phyloP scores from a whole-genome alignment of 23 tunicate genomes.

The Trididemnum miniatum region DNA sequence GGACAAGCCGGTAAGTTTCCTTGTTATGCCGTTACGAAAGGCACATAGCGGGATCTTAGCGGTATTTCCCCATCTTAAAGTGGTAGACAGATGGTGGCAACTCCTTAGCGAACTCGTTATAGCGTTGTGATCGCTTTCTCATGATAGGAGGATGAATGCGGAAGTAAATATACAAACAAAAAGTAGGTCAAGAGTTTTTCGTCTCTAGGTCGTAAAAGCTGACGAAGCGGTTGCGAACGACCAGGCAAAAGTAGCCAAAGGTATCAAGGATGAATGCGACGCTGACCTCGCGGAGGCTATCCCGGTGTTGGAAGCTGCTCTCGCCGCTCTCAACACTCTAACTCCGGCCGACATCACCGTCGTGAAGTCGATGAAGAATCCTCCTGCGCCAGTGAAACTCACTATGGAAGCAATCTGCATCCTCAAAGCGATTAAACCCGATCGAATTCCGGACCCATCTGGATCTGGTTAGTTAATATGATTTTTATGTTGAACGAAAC shows the following conservation, averaged over 20 bases:
- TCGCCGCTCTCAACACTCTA: constrained; percentile 84
- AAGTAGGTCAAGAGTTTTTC: too few relatives aligned
- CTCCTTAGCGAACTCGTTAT: too few relatives aligned
- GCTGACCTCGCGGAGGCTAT: constrained; percentile 98
- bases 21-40: too few relatives aligned
- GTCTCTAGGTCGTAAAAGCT: constrained; percentile 87
- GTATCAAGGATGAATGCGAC: constrained; percentile 97
- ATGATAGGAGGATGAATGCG: too few relatives aligned
- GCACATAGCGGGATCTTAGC: too few relatives aligned
- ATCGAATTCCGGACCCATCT: constrained; percentile 93
- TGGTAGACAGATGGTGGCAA: too few relatives aligned
- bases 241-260: constrained; percentile 87
- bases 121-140: too few relatives aligned
- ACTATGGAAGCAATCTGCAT: constrained; percentile 95
- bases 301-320: constrained; percentile 91
- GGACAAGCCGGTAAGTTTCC: too few relatives aligned
- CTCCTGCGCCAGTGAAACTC: constrained; percentile 90
- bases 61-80: too few relatives aligned
- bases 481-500: too few relatives aligned
- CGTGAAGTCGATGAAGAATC: constrained; percentile 90
- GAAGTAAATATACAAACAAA: too few relatives aligned
- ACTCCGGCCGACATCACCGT: constrained; percentile 90
- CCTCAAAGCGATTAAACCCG: constrained; percentile 85
- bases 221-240: constrained; percentile 99
- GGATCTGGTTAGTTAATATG: constrained; percentile 93